These are phyloP conservation scores for Pentalonia nigronervosa DNA, from an alignment of 1,140 invertebrate species.

Conservation along the genomic window DNA sequence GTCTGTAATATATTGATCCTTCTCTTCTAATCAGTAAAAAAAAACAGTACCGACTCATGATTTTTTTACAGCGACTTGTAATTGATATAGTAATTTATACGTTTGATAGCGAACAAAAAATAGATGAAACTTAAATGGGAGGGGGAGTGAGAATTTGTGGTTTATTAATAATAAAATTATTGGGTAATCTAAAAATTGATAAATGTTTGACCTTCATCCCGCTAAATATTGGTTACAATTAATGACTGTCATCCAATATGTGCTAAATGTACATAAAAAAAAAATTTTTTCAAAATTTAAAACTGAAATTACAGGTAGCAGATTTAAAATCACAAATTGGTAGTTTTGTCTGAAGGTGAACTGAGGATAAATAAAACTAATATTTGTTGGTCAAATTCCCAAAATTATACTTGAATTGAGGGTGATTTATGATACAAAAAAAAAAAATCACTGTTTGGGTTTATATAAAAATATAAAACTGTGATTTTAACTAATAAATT, in stretches of 20 bases:
- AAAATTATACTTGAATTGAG: no score
- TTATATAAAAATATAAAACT: no score
- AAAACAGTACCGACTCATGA: not conserved
- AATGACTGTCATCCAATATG: not conserved
- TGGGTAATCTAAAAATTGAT: not conserved
- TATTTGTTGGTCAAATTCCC: no score
- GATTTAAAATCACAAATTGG: not conserved
- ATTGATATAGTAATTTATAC: not conserved
- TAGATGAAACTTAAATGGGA: not conserved
- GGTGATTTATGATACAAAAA: no score
- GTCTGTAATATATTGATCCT: not conserved
- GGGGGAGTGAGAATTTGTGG: no score
- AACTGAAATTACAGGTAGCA: not conserved
- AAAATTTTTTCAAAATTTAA: not conserved
- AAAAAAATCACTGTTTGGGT: no score
- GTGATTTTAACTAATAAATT: no score
- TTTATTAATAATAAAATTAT: not conserved
- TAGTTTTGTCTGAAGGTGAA: no score
- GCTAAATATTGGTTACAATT: not conserved
- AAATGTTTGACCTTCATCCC: not conserved
- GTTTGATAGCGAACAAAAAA: not conserved
- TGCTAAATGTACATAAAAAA: not conserved
- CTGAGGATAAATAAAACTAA: not conserved
- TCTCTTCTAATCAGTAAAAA: not conserved
- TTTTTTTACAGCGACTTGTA: not conserved